phyloP scores from a whole-genome alignment of 1,140 invertebrate genomes.

The Epicauta chinensis region DNA sequence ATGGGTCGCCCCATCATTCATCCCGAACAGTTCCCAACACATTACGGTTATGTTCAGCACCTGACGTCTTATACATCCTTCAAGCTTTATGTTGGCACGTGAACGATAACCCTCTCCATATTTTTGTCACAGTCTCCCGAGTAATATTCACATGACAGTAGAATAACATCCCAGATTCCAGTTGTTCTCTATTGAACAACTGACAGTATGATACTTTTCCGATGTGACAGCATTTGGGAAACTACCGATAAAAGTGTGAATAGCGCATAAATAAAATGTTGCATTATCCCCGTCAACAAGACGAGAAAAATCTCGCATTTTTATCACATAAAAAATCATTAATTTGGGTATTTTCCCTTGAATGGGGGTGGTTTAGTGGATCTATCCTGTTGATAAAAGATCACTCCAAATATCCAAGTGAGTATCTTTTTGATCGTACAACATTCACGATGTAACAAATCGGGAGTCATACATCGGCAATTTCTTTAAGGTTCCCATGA shows the following conservation, averaged over 20 bases:
- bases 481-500: constrained; percentile 41
- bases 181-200: too few species aligned
- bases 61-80: constrained; percentile 14
- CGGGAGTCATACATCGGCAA: constrained; percentile 41
- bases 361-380: too few species aligned
- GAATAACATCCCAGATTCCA: too few species aligned
- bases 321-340: too few species aligned
- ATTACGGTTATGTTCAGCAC: constrained; percentile 15
- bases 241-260: too few species aligned
- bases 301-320: too few species aligned
- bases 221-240: too few species aligned
- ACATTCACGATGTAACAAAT: constrained; percentile 38
- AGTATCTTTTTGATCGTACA: constrained; percentile 21
- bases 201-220: too few species aligned
- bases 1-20: background rate
- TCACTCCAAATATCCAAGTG: constrained; percentile 10
- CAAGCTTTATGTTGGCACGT: constrained; percentile 12
- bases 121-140: constrained; percentile 6
- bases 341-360: too few species aligned
- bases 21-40: constrained; percentile 3
- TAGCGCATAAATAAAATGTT: too few species aligned
- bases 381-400: constrained; percentile 1
- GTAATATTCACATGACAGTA: constrained; percentile 8
- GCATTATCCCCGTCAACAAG: too few species aligned
- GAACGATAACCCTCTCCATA: constrained; percentile 12